Percentiles rank a stretch among this genome's conserved stretches.
phyloP scores from a whole-genome alignment of 2,888 invertebrate genomes.

The Diaperis boleti region DNA sequence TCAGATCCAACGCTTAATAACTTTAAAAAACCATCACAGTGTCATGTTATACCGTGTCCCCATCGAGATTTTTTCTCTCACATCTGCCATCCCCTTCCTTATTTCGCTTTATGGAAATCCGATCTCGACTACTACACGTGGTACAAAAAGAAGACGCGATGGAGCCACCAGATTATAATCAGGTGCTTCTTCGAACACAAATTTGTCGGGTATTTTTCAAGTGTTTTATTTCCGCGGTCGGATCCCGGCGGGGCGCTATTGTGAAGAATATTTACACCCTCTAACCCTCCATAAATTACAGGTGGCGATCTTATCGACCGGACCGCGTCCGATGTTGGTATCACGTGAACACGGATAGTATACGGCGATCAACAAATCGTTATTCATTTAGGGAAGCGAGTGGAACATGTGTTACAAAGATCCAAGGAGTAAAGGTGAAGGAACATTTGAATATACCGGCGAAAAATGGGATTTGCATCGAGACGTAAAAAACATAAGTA shows the following conservation, averaged over 20 bases:
- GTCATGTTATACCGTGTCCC: conserved; percentile 60
- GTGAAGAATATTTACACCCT: conserved; percentile 65
- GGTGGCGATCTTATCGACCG: conserved; percentile 56
- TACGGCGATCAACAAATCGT: not conserved
- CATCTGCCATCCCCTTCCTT: conserved; percentile 20
- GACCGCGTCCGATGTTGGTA: not conserved
- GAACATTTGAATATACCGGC: no score
- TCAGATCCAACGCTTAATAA: conserved; percentile 57
- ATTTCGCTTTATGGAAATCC: not conserved
- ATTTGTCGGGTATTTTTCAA: conserved; percentile 63
- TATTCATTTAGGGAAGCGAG: not conserved
- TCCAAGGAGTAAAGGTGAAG: no score
- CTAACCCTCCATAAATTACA: conserved; percentile 63
- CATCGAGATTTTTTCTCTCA: conserved; percentile 25
- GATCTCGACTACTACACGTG: conserved; percentile 26
- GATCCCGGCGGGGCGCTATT: conserved; percentile 61
- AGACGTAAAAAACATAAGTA: no score
- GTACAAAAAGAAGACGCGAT: conserved; percentile 29
- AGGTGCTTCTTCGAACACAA: conserved; percentile 59
- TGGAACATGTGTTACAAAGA: no score
- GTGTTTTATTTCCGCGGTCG: conserved; percentile 60
- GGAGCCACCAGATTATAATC: conserved; percentile 57
- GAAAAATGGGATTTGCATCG: no score
- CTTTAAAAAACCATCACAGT: conserved; percentile 58
- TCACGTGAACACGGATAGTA: conserved; percentile 3